Percentiles rank a stretch among this genome's conserved stretches.
These are phyloP conservation scores for Neolamprologus hecqui DNA, from an alignment of 2,113 vertebrate species.

Conservation along the genomic window DNA sequence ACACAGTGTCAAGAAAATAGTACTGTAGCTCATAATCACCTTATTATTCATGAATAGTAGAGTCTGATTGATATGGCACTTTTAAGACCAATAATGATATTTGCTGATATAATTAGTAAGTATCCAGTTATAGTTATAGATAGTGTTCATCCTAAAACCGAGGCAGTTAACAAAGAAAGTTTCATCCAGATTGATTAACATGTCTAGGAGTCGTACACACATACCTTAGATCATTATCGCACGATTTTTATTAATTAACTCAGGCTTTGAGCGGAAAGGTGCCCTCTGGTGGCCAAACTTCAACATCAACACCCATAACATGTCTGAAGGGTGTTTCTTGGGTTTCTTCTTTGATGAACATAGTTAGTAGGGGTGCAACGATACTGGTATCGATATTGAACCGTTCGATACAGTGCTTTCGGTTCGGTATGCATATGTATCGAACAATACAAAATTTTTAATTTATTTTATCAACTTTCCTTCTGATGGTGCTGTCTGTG, in stretches of 20 bases:
- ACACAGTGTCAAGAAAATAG: background rate
- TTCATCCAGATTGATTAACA: background rate
- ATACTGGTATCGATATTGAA: too few species aligned
- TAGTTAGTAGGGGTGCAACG: background rate
- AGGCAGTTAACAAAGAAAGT: background rate
- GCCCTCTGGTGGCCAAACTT: background rate
- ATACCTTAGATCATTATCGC: background rate
- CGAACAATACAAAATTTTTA: too few species aligned
- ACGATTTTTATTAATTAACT: background rate
- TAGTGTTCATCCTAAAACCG: background rate
- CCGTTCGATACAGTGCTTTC: too few species aligned
- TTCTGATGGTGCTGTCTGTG: too few species aligned
- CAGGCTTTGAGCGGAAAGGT: background rate
- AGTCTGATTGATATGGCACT: background rate
- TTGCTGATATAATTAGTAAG: background rate
- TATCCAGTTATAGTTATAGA: background rate
- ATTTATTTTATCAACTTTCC: too few species aligned
- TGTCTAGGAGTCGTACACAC: accelerated
- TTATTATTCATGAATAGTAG: background rate
- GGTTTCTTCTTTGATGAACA: background rate
- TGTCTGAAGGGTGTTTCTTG: background rate
- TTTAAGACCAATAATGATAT: background rate
- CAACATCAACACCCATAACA: background rate
- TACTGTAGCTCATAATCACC: background rate
- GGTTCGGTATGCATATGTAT: too few species aligned